Evolutionary conservation across 2,113 vertebrate genomes (phyloP).

Genomic region (Larimichthys polyactis): DNA sequence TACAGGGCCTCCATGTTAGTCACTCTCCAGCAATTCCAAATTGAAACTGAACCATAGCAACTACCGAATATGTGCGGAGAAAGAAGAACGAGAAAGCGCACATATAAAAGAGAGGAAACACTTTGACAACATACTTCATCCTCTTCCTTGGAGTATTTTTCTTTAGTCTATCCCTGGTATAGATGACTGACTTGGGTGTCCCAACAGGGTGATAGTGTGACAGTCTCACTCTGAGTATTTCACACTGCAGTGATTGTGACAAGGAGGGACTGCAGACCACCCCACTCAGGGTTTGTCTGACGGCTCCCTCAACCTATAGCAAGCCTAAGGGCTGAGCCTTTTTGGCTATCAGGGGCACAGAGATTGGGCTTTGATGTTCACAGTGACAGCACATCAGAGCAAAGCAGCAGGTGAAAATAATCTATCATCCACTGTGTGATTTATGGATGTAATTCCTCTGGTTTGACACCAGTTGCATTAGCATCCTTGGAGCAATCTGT

Average conservation of each 20-base stretch:
- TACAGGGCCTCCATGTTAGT: conserved; percentile 66
- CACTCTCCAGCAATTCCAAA: conserved; percentile 75
- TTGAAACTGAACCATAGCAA: conserved; percentile 64
- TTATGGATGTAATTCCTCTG: conserved; percentile 48
- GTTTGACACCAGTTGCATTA: conserved; percentile 20
- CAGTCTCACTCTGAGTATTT: conserved; percentile 19
- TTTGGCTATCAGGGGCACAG: conserved; percentile 25
- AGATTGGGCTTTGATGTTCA: conserved; percentile 50
- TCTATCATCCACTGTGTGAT: conserved; percentile 53
- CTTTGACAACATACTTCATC: conserved; percentile 9
- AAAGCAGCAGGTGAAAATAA: conserved; percentile 65
- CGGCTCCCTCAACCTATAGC: conserved; percentile 45
- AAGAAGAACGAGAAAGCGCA: neutral
- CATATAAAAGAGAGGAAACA: conserved; percentile 22
- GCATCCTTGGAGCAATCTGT: conserved; percentile 28
- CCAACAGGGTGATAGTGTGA: conserved; percentile 16
- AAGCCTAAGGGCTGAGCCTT: conserved; percentile 22
- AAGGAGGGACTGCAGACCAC: conserved; percentile 34
- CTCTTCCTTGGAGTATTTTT: conserved; percentile 6
- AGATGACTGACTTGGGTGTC: conserved; percentile 11
- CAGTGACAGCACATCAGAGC: conserved; percentile 49
- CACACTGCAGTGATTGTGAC: conserved; percentile 29
- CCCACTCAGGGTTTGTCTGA: conserved; percentile 28
- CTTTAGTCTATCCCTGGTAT: conserved; percentile 15
- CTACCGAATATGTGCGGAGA: conserved; percentile 35